Conservation (phyloP, 1,140 invertebrate species). For the Pogonognathellus flavescens region DNA sequence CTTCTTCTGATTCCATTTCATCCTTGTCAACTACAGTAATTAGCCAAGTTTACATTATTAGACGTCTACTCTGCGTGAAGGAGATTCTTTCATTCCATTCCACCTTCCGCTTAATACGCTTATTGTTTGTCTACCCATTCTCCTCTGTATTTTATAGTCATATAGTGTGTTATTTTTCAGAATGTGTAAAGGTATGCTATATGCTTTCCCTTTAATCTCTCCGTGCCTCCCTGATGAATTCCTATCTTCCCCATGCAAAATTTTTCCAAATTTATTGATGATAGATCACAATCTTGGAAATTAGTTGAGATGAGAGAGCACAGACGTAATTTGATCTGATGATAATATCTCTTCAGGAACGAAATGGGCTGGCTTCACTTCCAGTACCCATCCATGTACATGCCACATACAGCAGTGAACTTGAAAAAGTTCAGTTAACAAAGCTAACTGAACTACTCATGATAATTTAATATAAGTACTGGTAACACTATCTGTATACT, state of each 20-base stretch:
- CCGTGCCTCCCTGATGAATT: constrained; percentile 17
- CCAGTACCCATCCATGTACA: not conserved
- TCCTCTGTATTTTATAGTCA: too few relatives aligned
- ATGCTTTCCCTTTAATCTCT: constrained; percentile 4
- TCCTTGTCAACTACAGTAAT: constrained; percentile 56
- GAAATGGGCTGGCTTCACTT: constrained; percentile 42
- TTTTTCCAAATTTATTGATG: constrained; percentile 59
- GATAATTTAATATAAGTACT: too few relatives aligned
- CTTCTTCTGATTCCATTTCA: constrained; percentile 51
- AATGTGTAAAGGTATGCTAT: not conserved
- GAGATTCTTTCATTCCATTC: constrained; percentile 5
- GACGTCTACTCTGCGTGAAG: constrained; percentile 13
- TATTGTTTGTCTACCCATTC: not conserved
- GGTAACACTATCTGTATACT: too few relatives aligned
- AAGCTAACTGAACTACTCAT: too few relatives aligned
- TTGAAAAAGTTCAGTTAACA: constrained; percentile 11
- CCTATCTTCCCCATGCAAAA: constrained; percentile 39
- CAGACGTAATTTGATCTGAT: constrained; percentile 55
- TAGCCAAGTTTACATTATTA: constrained; percentile 51
- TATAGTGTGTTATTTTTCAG: too few relatives aligned
- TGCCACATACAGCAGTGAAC: not conserved
- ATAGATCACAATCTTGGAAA: constrained; percentile 64
- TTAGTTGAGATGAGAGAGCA: constrained; percentile 52
- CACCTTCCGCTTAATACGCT: not conserved
- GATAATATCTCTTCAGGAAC: constrained; percentile 42